Evolutionary conservation across 2,113 vertebrate species (phyloP), one percentile per base, ranked within the genome.

Genomic region (Cromileptes altivelis): DNA sequence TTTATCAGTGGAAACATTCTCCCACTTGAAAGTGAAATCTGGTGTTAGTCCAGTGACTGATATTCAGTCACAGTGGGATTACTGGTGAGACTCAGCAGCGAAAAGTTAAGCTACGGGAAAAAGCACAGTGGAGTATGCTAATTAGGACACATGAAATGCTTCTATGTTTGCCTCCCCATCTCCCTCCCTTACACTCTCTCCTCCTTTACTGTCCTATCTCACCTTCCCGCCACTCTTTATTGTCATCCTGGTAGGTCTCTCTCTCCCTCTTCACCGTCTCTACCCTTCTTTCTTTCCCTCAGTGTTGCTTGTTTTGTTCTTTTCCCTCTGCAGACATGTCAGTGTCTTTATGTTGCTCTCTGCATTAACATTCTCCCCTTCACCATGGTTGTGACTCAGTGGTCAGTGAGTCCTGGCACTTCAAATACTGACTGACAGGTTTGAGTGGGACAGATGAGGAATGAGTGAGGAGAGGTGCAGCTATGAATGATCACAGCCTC

Each of bases 1-100:
- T 82, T 78, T 90, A 87, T 85, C 85, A 52, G 63, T 14, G 3
- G 60, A 60, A 82, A 87, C 82, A 71, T 75, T 82, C 88, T 75
- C 75, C 71, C 68, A 85, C 85, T 62, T 85, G 68, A 80, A 80
- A 85, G 75, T n/a, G 55, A 61, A 63, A 55, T 2, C 27, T 21
- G 73, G 3, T 10, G 63, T 23, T 1, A 5, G 42, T 72, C 74
- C 78, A 57, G 75, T 14, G 63, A 30, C 53, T 60, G 61, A 81
- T 70, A 33, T 69, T 21, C 78, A 37, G 63, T 57, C 81, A 18
- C 73, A 42, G 47, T 10, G 14, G 84, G 88, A 86, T 84, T 84
- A 82, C 33, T 23, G 76, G 30, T 42, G 73, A 62, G 60, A 56
- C 56, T 63, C 69, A 45, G 70, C 40, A 6, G 42, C 12, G 57